Conservation (phyloP, 2,888 invertebrate species). For the Pandemis heparana region DNA sequence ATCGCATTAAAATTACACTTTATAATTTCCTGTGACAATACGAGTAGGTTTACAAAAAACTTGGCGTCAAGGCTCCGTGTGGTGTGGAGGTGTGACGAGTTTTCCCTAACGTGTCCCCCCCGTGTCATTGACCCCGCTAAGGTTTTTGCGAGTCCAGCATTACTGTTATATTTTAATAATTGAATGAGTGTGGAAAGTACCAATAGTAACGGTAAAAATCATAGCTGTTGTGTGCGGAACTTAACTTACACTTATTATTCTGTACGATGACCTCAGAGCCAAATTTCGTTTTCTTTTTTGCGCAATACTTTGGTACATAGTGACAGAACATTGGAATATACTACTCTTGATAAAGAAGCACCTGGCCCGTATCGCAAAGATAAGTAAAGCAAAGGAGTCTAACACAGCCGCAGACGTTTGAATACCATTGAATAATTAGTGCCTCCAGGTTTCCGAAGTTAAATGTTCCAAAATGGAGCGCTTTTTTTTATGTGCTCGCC, state of each 20-base stretch:
- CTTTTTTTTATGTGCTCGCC: no score
- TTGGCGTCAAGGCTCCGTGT: constrained; percentile 53
- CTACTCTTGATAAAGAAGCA: not conserved
- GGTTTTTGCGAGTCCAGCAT: constrained; percentile 79
- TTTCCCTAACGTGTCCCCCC: constrained; percentile 83
- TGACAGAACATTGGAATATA: not conserved
- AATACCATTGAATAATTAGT: no score
- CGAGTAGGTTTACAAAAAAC: constrained; percentile 22
- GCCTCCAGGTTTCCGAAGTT: no score
- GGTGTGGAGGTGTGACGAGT: constrained; percentile 73
- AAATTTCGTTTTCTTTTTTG: constrained; percentile 41
- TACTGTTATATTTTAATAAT: constrained; percentile 82
- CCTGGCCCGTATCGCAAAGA: not conserved
- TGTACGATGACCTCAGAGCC: constrained; percentile 37
- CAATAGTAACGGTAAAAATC: constrained; percentile 63
- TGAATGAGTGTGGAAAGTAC: constrained; percentile 79
- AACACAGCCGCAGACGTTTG: no score
- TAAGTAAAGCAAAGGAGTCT: not conserved
- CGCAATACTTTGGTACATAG: constrained; percentile 3
- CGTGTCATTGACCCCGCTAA: constrained; percentile 80
- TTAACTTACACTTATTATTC: constrained; percentile 40
- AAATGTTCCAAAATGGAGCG: no score
- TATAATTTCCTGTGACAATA: constrained; percentile 4
- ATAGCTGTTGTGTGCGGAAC: constrained; percentile 49
- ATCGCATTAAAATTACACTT: not conserved